Percentiles rank a stretch among this genome's conserved stretches.
These are phyloP conservation scores for Heliconius charithonia DNA, from an alignment of 2,888 invertebrate genomes.

Conservation along the genomic window DNA sequence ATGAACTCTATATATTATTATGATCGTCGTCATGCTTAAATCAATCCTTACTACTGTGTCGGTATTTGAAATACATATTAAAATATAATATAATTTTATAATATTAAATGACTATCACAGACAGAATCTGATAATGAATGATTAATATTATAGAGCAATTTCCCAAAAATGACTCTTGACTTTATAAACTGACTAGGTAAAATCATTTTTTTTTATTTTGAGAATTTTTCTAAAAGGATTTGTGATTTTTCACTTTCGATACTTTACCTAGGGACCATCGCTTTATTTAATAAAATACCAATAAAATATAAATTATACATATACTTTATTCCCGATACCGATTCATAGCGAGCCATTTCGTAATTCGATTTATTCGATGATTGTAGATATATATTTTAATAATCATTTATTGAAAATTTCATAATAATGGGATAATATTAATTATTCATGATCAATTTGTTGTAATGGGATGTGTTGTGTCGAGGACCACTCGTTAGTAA, in stretches of 20 bases:
- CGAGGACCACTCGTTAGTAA: slow-evolving; percentile 35
- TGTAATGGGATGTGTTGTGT: slow-evolving; percentile 20
- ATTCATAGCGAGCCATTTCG: neutral
- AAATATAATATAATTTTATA: neutral
- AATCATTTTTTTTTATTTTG: no score
- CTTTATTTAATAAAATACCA: neutral
- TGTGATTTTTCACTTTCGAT: no score
- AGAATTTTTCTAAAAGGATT: no score
- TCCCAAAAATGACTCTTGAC: neutral
- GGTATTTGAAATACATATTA: neutral
- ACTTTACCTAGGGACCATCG: no score
- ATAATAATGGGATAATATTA: slow-evolving; percentile 24
- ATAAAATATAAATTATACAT: neutral
- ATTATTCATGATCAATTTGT: slow-evolving; percentile 25
- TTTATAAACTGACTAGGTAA: no score
- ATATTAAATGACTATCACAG: no score
- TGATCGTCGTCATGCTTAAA: neutral
- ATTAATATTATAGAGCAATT: slow-evolving; percentile 11
- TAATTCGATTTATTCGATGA: neutral
- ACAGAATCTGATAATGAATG: slow-evolving; percentile 2
- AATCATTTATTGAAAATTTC: slow-evolving; percentile 4
- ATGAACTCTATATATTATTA: neutral
- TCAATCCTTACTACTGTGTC: slow-evolving; percentile 7
- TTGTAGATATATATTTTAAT: neutral
- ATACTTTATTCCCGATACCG: neutral